Evolutionary conservation across 2,888 invertebrate genomes (phyloP).

Genomic region (Herminia tarsipennalis): DNA sequence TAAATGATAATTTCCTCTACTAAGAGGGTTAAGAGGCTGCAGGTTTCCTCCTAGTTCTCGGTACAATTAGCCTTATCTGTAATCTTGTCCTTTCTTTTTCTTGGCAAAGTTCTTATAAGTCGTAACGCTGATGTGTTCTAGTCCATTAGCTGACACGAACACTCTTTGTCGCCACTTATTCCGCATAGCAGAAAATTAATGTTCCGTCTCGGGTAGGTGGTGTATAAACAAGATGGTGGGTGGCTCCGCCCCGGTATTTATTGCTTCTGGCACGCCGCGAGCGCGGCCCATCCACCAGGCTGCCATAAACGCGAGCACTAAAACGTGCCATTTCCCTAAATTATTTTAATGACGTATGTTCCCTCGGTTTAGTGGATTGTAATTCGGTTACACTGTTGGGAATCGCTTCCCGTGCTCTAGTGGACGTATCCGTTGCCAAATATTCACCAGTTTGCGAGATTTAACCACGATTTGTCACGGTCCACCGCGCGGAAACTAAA

Average conservation of each 20-base stretch:
- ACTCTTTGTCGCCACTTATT: conserved; percentile 73
- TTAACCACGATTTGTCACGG: conserved; percentile 50
- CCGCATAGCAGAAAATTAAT: conserved; percentile 73
- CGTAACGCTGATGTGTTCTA: conserved; percentile 63
- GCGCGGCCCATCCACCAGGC: conserved; percentile 56
- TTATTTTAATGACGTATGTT: conserved; percentile 78
- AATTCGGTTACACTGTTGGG: conserved; percentile 64
- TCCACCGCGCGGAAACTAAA: conserved; percentile 40
- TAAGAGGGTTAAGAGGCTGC: conserved; percentile 38
- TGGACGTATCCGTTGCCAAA: conserved; percentile 56
- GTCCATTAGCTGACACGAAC: conserved; percentile 66
- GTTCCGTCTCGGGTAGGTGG: conserved; percentile 65
- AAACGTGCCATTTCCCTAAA: conserved; percentile 77
- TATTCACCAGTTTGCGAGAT: conserved; percentile 45
- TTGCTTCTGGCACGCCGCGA: conserved; percentile 67
- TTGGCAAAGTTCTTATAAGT: conserved; percentile 55
- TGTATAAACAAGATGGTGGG: conserved; percentile 73
- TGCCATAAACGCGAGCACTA: conserved; percentile 73
- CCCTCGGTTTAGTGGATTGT: conserved; percentile 66
- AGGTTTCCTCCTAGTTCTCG: conserved; percentile 31
- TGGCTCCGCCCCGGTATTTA: conserved; percentile 72
- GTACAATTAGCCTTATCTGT: conserved; percentile 43
- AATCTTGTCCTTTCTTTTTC: conserved; percentile 38
- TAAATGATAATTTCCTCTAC: conserved; percentile 55
- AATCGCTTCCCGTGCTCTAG: conserved; percentile 51